Evolutionary conservation across 2,113 vertebrate genomes (phyloP), one percentile per base, ranked within the genome.

Genomic region (Felis chaus): DNA sequence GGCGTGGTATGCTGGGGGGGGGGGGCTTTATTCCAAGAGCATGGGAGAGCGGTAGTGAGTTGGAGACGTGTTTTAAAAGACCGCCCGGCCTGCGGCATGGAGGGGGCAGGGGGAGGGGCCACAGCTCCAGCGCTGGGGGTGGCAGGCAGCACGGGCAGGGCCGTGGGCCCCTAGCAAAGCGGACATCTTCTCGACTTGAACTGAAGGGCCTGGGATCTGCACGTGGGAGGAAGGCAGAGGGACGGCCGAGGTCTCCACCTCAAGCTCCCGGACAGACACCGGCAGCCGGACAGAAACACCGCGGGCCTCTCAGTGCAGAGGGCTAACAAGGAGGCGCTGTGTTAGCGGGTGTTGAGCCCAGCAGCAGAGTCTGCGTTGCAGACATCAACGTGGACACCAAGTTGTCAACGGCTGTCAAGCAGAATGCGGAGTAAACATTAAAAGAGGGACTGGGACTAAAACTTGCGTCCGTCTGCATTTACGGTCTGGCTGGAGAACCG

Each of bases 131-230:
- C 27, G 5, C 71, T 21, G 27, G 41, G 29, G 18, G 15, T 6
- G 10, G 23, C 12, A 11, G 65, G 29, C 7, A 48, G 36, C 33
- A 13, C 33, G 25, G 50, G 31, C 7, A 8, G 12, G 16, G 31
- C 21, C 23, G 5, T n/a, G 61, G 33, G 14, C 29, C n/a, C 1
- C 14, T 13, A 71, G 84, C 11, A 31, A 41, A 7, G 41, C 1
- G 8, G 63, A 1, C 1, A 23, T 1, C 18, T 5, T 27, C 25
- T 29, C 0, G 3, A 68, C 68, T 3, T 12, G 78, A 14, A 31
- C 36, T 13, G 27, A 80, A 50, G 53, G 48, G 1, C 33, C n/a
- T 27, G 50, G 19, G 3, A 0, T 19, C 48, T 65, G 50, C 11
- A 5, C 3, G 1, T 5, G 18, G 13, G 6, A 4, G 5, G 27